These are phyloP conservation scores for Miniopterus natalensis DNA, from an alignment of 2,113 vertebrate species.

Conservation along the genomic window DNA sequence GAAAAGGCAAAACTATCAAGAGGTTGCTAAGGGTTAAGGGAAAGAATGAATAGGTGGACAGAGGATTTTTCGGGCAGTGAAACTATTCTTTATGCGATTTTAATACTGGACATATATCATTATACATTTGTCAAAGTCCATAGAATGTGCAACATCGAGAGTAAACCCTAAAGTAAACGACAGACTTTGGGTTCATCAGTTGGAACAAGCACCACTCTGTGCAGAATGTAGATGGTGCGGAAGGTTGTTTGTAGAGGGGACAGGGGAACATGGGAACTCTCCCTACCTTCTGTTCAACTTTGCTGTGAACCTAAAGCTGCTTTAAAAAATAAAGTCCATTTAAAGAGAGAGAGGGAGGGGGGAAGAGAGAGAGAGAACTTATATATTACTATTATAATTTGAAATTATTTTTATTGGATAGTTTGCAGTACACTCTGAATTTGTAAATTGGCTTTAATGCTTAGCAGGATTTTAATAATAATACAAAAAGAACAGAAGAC, in stretches of 20 bases:
- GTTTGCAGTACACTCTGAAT: background rate
- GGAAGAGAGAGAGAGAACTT: background rate
- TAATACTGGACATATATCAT: background rate
- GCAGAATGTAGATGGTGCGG: background rate
- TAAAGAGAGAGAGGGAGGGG: background rate
- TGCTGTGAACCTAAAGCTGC: background rate
- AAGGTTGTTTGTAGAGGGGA: background rate
- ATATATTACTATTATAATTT: background rate
- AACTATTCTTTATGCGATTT: background rate
- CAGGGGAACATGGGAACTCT: background rate
- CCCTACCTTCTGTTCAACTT: background rate
- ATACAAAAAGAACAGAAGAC: background rate
- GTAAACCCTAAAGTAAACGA: background rate
- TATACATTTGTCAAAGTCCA: background rate
- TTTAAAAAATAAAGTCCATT: background rate
- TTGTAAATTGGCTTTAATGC: constrained; percentile 55
- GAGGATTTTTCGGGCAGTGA: background rate
- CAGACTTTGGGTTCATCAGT: background rate
- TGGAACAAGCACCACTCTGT: background rate
- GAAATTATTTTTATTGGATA: constrained; percentile 30
- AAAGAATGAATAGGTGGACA: background rate
- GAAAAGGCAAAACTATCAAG: background rate
- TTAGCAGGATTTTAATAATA: constrained; percentile 39
- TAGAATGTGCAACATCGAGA: background rate
- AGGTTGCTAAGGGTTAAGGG: no score